A percentile compares a stretch with the other conserved stretches of the same genome.
Conservation (phyloP, 2,113 vertebrate species). For the Lepisosteus oculatus region DNA sequence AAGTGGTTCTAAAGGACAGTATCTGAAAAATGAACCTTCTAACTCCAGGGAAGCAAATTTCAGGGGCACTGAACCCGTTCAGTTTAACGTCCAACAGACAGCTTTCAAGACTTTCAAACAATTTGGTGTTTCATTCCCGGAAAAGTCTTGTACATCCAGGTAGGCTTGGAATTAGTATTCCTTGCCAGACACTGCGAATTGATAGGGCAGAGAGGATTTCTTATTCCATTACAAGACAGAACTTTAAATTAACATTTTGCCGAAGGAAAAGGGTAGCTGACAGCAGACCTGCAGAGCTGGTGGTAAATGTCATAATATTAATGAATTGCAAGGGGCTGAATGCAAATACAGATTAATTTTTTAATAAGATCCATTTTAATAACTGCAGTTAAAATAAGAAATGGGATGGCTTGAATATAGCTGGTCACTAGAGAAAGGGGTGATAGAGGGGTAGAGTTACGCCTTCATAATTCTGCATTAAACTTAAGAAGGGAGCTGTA, state of each 20-base stretch:
- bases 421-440: conserved; percentile 82
- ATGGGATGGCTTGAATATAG: conserved; percentile 79
- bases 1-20: too few relatives aligned
- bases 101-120: conserved; percentile 65
- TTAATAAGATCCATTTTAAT: conserved; percentile 99
- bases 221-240: conserved; percentile 99
- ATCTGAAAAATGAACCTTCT: background rate
- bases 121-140: conserved; percentile 56
- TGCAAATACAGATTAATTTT: conserved; percentile 99
- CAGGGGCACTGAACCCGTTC: background rate
- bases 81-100: conserved; percentile 5
- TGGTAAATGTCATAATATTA: conserved; percentile 99
- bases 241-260: conserved; percentile 99
- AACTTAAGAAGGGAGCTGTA: too few relatives aligned
- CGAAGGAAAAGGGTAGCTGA: conserved; percentile 99
- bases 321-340: conserved; percentile 99
- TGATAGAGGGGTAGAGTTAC: conserved; percentile 74
- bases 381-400: conserved; percentile 74
- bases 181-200: conserved; percentile 87
- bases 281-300: conserved; percentile 92
- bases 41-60: background rate
- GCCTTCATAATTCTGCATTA: conserved; percentile 72
- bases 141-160: conserved; percentile 56
- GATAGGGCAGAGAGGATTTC: conserved; percentile 99
- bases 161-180: conserved; percentile 91